phyloP scores from a whole-genome alignment of 2,113 vertebrate genomes.

The Melanerpes aurifrons region DNA sequence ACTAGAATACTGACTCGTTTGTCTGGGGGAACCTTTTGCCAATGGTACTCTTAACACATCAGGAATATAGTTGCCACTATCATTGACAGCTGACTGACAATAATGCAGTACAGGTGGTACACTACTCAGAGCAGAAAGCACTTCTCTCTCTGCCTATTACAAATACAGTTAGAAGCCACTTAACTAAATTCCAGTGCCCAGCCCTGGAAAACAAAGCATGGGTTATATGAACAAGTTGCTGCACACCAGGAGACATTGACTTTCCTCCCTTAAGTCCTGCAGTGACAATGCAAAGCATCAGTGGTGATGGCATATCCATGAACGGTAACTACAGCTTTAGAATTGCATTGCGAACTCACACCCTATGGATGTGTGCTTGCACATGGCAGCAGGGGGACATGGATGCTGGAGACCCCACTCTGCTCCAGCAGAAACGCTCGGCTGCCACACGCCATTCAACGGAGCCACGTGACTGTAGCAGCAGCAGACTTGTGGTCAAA shows the following conservation, averaged over 20 bases:
- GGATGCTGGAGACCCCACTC: not conserved
- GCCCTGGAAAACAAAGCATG: not conserved
- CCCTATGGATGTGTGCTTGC: not conserved
- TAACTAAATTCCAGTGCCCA: not conserved
- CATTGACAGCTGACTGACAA: not conserved
- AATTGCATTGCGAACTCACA: not conserved
- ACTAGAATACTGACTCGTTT: not conserved
- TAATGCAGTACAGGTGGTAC: not conserved
- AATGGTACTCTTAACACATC: not conserved
- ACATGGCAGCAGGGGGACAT: accelerated
- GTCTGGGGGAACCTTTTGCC: not conserved
- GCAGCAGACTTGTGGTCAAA: not conserved
- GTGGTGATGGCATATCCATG: accelerated
- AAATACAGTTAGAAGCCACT: not conserved
- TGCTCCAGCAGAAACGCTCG: not conserved
- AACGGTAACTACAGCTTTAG: not conserved
- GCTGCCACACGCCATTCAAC: accelerated
- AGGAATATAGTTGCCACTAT: not conserved
- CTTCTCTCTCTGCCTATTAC: not conserved
- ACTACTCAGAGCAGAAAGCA: not conserved
- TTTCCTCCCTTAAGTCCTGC: not conserved
- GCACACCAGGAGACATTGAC: not conserved
- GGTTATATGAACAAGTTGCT: not conserved
- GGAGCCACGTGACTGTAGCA: not conserved
- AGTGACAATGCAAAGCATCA: accelerated